Base-by-base conservation (phyloP, 1,140 invertebrate genomes). In the Zaprionus vittiger region DNA sequence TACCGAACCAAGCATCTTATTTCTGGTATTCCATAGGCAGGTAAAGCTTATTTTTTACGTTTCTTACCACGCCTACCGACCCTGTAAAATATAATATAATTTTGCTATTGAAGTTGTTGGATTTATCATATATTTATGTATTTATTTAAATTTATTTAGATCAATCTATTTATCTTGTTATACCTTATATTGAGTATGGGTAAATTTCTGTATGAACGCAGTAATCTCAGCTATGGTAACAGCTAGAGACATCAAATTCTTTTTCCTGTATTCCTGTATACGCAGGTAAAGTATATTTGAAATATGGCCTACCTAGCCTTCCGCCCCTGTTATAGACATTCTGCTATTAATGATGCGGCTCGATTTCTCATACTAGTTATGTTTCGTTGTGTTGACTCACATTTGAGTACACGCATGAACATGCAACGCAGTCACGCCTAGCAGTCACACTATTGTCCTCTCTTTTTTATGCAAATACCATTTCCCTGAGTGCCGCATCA, bases 401-500 rank as follows among this genome's bases (percentile, higher is more conserved):
- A n/a, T n/a, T 41, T 41, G n/a, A 7, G 44, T 11, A 11, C 17
- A 49, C n/a, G 47, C 20, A 22, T 52, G 9, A 22, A 22, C 20
- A 24, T 24, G 47, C 20, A 11, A 7, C 20, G 7, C 3, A 49
- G 38, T 41, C 38, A 41, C 38, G 38, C 15, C 38, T 15, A n/a
- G 12, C 38, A 4, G 17, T 22, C 41, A 9, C 15, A 5, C 0
- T 22, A 9, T 49, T 20, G 17, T 17, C 15, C 11, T 49, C 47
- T 49, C 12, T 65, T 47, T 41, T 12, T 28, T 47, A 26, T 49
- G 37, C 37, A 61, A 57, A 61, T 69, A 6, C 12, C 54, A 26
- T 54, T 41, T 57, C 54, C 31, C 31, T 63, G 68, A 37, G 59
- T 80, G 69, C 80, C 83, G 66, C 71, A 87, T 86, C 83, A 83